Evolutionary conservation across 2,113 vertebrate species (phyloP).

Genomic region (Rhagologus leucostigma): DNA sequence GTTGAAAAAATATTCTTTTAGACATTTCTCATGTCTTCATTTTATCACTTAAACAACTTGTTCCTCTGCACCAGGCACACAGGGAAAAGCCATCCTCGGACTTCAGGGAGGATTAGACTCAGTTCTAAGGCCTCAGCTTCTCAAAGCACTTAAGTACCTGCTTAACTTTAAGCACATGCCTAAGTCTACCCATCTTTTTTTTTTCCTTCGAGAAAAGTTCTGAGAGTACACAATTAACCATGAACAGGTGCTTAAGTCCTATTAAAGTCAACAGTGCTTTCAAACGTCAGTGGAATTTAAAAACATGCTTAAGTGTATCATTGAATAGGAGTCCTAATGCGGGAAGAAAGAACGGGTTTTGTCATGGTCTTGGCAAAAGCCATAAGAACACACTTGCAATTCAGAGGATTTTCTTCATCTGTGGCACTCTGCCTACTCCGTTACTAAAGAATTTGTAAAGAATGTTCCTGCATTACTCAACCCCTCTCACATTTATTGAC

Average conservation of each 20-base stretch:
- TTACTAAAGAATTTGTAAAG: conserved; percentile 52
- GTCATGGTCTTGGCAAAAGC: conserved; percentile 49
- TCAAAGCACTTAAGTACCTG: conserved; percentile 43
- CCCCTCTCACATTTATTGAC: conserved; percentile 43
- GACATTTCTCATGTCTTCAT: not conserved
- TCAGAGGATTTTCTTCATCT: conserved; percentile 59
- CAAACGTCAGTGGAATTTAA: conserved; percentile 53
- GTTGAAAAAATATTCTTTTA: not conserved
- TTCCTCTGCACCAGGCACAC: not conserved
- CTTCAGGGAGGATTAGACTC: not conserved
- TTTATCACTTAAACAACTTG: not conserved
- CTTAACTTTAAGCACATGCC: conserved; percentile 62
- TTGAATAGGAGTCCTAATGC: conserved; percentile 46
- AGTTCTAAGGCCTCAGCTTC: not conserved
- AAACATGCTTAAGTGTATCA: conserved; percentile 43
- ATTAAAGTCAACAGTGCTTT: conserved; percentile 64
- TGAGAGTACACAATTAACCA: conserved; percentile 57
- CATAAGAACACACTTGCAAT: conserved; percentile 50
- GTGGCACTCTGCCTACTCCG: conserved; percentile 1
- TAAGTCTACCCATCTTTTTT: not conserved
- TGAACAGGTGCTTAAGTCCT: conserved; percentile 62
- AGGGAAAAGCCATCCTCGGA: not conserved
- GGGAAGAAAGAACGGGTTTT: conserved; percentile 37
- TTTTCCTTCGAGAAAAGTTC: conserved; percentile 2
- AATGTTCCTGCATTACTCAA: conserved; percentile 51